Evolutionary conservation across 2,888 invertebrate genomes (phyloP).

Genomic region (Mycalesis mineus): DNA sequence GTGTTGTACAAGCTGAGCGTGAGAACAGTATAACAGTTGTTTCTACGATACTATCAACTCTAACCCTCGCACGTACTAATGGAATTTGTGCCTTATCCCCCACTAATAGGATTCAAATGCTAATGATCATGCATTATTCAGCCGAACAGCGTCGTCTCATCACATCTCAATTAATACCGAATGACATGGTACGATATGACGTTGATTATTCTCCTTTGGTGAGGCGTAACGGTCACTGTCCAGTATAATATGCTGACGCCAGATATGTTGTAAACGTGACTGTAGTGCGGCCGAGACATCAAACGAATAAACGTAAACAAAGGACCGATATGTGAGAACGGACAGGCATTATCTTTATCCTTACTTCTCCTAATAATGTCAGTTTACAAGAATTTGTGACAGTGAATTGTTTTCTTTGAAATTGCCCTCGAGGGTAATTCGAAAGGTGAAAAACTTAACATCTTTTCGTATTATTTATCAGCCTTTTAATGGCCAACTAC

Average conservation of each 20-base stretch:
- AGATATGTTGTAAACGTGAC: background rate
- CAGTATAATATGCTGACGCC: background rate
- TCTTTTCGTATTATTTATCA: too few species aligned
- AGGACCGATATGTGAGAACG: too few species aligned
- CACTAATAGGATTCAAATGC: slow-evolving; percentile 32
- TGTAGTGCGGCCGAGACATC: too few species aligned
- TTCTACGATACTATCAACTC: slow-evolving; percentile 18
- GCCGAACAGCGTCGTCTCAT: slow-evolving; percentile 37
- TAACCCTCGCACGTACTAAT: slow-evolving; percentile 9
- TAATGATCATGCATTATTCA: slow-evolving; percentile 19
- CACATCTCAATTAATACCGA: slow-evolving; percentile 58
- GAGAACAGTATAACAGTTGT: slow-evolving; percentile 46
- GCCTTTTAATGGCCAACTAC: too few species aligned
- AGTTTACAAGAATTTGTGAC: too few species aligned
- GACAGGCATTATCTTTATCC: too few species aligned
- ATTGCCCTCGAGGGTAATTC: too few species aligned
- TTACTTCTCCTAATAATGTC: too few species aligned
- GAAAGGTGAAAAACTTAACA: too few species aligned
- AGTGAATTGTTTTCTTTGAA: too few species aligned
- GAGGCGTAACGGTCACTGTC: slow-evolving; percentile 8
- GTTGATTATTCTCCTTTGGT: slow-evolving; percentile 17
- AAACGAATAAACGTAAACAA: too few species aligned
- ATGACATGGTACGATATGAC: slow-evolving; percentile 40
- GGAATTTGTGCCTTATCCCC: slow-evolving; percentile 38
- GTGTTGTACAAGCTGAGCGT: slow-evolving; percentile 55